Evolutionary conservation across 2,797 vertebrate genomes (phyloP).

Genomic region (Lithobates pipiens): DNA sequence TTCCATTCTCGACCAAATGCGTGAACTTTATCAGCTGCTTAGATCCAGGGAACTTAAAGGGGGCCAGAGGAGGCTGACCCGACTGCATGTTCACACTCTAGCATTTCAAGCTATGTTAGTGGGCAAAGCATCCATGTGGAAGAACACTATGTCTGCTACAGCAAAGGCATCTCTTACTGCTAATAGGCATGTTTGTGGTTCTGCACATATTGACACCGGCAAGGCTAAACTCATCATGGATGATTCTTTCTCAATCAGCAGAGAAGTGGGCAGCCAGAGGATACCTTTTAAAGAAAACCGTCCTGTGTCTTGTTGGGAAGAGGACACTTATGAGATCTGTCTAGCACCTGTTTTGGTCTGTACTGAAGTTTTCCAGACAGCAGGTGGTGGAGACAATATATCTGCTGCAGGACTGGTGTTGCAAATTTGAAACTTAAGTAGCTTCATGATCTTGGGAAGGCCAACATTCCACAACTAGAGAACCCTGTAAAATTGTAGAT

Average conservation of each 20-base stretch:
- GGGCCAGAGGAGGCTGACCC: slow-evolving; percentile 72
- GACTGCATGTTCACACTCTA: slow-evolving; percentile 84
- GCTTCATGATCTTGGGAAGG: neutral
- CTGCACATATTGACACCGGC: slow-evolving; percentile 80
- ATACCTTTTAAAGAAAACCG: slow-evolving; percentile 79
- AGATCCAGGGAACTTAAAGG: slow-evolving; percentile 69
- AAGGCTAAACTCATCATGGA: slow-evolving; percentile 88
- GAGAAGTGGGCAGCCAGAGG: slow-evolving; percentile 80
- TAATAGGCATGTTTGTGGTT: slow-evolving; percentile 87
- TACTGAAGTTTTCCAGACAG: slow-evolving; percentile 87
- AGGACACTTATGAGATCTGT: slow-evolving; percentile 82
- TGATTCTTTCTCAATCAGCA: slow-evolving; percentile 85
- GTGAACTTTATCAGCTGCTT: slow-evolving; percentile 82
- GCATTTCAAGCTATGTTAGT: slow-evolving; percentile 88
- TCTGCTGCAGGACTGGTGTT: slow-evolving; percentile 86
- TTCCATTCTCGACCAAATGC: slow-evolving; percentile 86
- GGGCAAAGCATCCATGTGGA: slow-evolving; percentile 80
- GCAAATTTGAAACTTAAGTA: slow-evolving; percentile 75
- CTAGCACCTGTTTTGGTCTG: slow-evolving; percentile 87
- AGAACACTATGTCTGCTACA: slow-evolving; percentile 86
- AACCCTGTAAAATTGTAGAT: neutral
- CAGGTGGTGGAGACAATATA: slow-evolving; percentile 86
- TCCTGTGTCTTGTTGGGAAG: slow-evolving; percentile 85
- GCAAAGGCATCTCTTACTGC: slow-evolving; percentile 87
- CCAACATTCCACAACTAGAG: slow-evolving; percentile 23